Conservation (phyloP, 2,888 invertebrate species). For the Athalia circularis region DNA sequence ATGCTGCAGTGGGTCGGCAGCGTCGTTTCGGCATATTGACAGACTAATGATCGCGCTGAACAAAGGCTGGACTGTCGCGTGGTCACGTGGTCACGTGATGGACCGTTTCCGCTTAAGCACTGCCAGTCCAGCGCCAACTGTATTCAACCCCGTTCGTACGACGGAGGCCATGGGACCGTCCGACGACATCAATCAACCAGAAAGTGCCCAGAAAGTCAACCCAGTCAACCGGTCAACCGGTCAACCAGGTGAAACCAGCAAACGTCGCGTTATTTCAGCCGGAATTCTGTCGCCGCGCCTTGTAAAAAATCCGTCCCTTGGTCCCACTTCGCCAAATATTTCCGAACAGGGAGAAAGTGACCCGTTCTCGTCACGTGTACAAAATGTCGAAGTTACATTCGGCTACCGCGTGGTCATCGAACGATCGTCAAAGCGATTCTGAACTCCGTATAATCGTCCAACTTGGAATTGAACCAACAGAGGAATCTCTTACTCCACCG, state of each 20-base stretch:
- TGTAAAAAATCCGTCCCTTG: conserved; percentile 37
- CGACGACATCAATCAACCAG: conserved; percentile 44
- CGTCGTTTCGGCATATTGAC: conserved; percentile 74
- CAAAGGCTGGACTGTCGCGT: conserved; percentile 72
- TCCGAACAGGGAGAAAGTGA: conserved; percentile 34
- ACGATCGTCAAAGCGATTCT: conserved; percentile 8
- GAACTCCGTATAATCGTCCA: not conserved
- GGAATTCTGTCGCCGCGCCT: conserved; percentile 28
- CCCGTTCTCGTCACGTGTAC: conserved; percentile 24
- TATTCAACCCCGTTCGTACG: conserved; percentile 54
- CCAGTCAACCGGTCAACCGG: conserved; percentile 43
- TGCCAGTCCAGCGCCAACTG: conserved; percentile 58
- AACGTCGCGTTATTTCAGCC: conserved; percentile 40
- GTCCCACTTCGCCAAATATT: not conserved
- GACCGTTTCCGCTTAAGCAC: conserved; percentile 71
- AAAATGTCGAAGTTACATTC: not conserved
- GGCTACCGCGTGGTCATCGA: not conserved
- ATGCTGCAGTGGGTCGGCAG: conserved; percentile 56
- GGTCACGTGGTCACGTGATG: conserved; percentile 73
- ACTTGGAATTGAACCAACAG: not conserved
- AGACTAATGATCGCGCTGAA: conserved; percentile 73
- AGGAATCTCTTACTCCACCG: not conserved
- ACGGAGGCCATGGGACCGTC: conserved; percentile 40
- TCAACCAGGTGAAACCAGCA: conserved; percentile 44
- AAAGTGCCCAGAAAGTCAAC: conserved; percentile 41